These are phyloP conservation scores for Tiliqua scincoides DNA, from an alignment of 2,113 vertebrate species.

Conservation along the genomic window DNA sequence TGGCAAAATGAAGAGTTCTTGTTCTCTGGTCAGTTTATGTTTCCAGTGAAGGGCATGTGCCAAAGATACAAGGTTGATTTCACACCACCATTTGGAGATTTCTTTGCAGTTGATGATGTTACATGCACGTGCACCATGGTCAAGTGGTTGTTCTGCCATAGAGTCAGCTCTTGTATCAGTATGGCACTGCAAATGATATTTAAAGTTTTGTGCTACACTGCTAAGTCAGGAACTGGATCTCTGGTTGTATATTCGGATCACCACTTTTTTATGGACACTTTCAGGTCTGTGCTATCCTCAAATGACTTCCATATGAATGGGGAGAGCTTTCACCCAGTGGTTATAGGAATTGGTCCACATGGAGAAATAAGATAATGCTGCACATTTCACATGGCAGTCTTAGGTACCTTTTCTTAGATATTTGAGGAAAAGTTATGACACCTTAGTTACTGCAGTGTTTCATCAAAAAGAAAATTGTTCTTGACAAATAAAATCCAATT, in stretches of 20 bases:
- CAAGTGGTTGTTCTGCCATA: neutral
- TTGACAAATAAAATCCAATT: conserved; percentile 31
- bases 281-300: neutral
- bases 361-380: conserved; percentile 34
- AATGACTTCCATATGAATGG: neutral
- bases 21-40: neutral
- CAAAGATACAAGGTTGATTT: neutral
- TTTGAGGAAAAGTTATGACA: neutral
- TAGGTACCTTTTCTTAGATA: neutral
- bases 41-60: neutral
- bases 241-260: neutral
- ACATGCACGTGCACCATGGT: neutral
- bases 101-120: neutral
- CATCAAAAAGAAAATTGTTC: neutral
- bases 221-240: neutral
- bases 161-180: neutral
- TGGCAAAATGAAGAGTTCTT: conserved; percentile 6
- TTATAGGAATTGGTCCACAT: conserved; percentile 12
- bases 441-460: neutral
- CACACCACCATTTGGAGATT: neutral
- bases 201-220: neutral
- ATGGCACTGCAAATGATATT: neutral
- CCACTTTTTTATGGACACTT: neutral
- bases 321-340: neutral
- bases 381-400: neutral